phyloP scores from a whole-genome alignment of 1,140 invertebrate species.

The Antheraea pernyi region DNA sequence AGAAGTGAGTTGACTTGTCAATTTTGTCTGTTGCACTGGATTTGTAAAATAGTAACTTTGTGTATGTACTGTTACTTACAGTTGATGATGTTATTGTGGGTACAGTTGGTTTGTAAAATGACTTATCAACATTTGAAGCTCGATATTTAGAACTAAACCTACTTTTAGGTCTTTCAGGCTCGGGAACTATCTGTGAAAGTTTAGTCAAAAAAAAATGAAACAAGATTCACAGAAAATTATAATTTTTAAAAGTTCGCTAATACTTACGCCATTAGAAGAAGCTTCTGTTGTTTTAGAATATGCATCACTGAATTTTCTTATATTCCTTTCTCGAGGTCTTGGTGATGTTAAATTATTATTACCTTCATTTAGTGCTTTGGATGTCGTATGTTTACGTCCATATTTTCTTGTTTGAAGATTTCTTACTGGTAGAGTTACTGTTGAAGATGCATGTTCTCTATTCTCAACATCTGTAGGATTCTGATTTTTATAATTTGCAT shows the following conservation, averaged over 20 bases:
- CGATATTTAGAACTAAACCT: slow-evolving; percentile 77
- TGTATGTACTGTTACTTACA: slow-evolving; percentile 59
- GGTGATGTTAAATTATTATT: slow-evolving; percentile 29
- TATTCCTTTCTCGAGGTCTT: slow-evolving; percentile 44
- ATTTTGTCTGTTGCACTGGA: slow-evolving; percentile 12
- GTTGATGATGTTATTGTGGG: slow-evolving; percentile 73
- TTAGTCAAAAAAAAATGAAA: slow-evolving; percentile 24
- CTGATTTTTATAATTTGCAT: slow-evolving; percentile 59
- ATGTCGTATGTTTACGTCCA: slow-evolving; percentile 41
- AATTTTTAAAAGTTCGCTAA: slow-evolving; percentile 8
- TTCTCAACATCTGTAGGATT: slow-evolving; percentile 28
- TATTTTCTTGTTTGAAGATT: slow-evolving; percentile 64
- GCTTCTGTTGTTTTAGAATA: slow-evolving; percentile 66
- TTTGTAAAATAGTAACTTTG: slow-evolving; percentile 2
- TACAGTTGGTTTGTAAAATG: slow-evolving; percentile 75
- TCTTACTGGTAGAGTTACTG: slow-evolving; percentile 44
- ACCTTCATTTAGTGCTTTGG: slow-evolving; percentile 31
- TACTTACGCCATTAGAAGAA: slow-evolving; percentile 67
- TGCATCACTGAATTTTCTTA: slow-evolving; percentile 57
- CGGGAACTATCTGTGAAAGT: slow-evolving; percentile 64
- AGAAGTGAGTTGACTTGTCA: slow-evolving; percentile 6
- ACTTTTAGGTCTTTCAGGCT: slow-evolving; percentile 65
- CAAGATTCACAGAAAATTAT: not conserved
- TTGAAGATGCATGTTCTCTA: slow-evolving; percentile 34
- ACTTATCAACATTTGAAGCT: slow-evolving; percentile 65